These are phyloP conservation scores for Drosophila siamana DNA, from an alignment of 2,888 invertebrate genomes.

Conservation along the genomic window DNA sequence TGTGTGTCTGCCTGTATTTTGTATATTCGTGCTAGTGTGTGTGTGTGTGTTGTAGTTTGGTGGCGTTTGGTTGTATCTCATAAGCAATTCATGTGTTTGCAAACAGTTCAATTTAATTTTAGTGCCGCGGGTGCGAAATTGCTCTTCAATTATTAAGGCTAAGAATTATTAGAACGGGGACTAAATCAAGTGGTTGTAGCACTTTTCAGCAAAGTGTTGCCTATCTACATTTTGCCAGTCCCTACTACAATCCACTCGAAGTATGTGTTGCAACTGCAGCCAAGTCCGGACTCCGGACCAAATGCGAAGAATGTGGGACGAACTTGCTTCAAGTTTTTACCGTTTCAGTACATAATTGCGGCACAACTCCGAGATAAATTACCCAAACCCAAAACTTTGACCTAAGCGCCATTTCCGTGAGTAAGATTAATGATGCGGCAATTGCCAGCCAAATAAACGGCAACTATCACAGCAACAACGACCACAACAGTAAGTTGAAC, in stretches of 20 bases:
- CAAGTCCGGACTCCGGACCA: neutral
- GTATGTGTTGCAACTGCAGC: neutral
- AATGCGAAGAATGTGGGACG: neutral
- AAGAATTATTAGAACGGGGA: conserved; percentile 71
- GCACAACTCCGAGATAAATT: conserved; percentile 78
- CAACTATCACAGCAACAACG: conserved; percentile 62
- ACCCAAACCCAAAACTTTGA: conserved; percentile 81
- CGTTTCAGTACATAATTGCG: conserved; percentile 75
- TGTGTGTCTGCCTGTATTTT: conserved; percentile 4
- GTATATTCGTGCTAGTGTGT: neutral
- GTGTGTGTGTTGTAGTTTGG: conserved; percentile 53
- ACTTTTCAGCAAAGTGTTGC: conserved; percentile 16
- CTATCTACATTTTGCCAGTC: conserved; percentile 17
- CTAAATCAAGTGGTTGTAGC: conserved; percentile 4
- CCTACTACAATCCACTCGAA: neutral
- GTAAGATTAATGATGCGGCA: conserved; percentile 77
- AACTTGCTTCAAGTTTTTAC: conserved; percentile 44
- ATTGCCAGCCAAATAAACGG: conserved; percentile 73
- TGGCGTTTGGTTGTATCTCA: conserved; percentile 53
- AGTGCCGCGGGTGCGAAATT: conserved; percentile 80
- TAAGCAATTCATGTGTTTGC: conserved; percentile 82
- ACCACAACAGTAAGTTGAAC: conserved; percentile 44
- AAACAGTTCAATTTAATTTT: conserved; percentile 82
- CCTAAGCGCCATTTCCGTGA: conserved; percentile 82
- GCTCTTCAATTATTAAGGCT: conserved; percentile 75